These are phyloP conservation scores for Cabera pusaria DNA, from an alignment of 2,888 invertebrate species.

Conservation along the genomic window DNA sequence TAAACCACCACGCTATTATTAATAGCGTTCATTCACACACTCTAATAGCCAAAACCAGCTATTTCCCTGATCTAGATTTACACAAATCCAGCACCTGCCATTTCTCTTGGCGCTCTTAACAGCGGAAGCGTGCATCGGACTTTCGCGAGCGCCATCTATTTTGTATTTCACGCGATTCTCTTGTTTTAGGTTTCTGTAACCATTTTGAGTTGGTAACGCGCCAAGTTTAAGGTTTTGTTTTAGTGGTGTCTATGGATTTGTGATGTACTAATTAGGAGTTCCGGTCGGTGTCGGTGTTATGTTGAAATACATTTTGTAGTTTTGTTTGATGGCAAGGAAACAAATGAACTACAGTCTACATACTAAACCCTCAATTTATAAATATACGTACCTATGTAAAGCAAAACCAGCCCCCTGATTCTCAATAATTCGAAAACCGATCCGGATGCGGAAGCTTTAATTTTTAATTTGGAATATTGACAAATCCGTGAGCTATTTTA, in stretches of 20 bases:
- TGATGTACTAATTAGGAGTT: conserved; percentile 4
- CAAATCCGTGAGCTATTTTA: no score
- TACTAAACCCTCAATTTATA: no score
- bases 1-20: conserved; percentile 4
- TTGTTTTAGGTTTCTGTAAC: conserved; percentile 77
- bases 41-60: conserved; percentile 18
- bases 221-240: conserved; percentile 63
- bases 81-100: conserved; percentile 31
- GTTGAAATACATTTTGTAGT: no score
- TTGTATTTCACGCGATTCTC: conserved; percentile 65
- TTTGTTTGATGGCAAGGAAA: no score
- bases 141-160: conserved; percentile 70
- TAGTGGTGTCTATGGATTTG: conserved; percentile 3
- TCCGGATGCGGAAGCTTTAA: no score
- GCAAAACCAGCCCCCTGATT: no score
- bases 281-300: not conserved
- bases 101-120: conserved; percentile 38
- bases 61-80: conserved; percentile 30
- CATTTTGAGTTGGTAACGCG: conserved; percentile 66
- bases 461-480: no score
- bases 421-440: no score
- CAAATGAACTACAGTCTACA: no score
- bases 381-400: no score
- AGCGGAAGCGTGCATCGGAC: conserved; percentile 68
- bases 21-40: conserved; percentile 14